A percentile compares a stretch with the other conserved stretches of the same genome.
Conservation (phyloP, 2,113 vertebrate species). For the Megaceryle maxima region DNA sequence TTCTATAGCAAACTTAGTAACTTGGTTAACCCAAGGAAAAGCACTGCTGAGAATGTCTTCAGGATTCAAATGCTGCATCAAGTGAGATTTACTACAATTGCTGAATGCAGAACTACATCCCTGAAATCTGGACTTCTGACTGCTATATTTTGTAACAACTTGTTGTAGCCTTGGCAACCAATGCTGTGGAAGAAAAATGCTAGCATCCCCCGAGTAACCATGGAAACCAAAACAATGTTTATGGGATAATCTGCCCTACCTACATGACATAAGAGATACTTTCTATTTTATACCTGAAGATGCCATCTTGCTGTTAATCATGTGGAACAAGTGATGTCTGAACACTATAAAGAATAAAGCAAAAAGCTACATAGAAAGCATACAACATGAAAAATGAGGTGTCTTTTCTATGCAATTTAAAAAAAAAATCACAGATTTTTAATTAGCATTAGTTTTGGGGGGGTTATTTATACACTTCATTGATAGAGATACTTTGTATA, state of each 20-base stretch:
- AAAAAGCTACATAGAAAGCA: not conserved
- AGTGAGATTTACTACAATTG: not conserved
- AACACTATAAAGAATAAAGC: not conserved
- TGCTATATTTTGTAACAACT: not conserved
- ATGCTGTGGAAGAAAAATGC: not conserved
- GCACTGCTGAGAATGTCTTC: not conserved
- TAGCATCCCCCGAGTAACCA: not conserved
- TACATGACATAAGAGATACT: not conserved
- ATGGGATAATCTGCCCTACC: not conserved
- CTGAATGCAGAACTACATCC: not conserved
- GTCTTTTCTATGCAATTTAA: not conserved
- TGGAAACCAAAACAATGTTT: constrained; percentile 20
- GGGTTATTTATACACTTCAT: not conserved
- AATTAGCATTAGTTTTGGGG: not conserved
- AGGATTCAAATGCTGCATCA: not conserved
- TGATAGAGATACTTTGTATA: not conserved
- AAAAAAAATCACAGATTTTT: not conserved
- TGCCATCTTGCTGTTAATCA: not conserved
- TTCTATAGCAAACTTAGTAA: not conserved
- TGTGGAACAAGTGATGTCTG: not conserved
- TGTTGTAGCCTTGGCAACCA: not conserved
- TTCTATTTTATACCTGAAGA: not conserved
- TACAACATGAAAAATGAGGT: not conserved
- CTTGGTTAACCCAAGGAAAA: not conserved
- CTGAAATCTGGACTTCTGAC: not conserved